Percentiles rank a stretch among this genome's conserved stretches.
Conservation (phyloP, 2,797 vertebrate species). For the Lophotriccus pileatus region DNA sequence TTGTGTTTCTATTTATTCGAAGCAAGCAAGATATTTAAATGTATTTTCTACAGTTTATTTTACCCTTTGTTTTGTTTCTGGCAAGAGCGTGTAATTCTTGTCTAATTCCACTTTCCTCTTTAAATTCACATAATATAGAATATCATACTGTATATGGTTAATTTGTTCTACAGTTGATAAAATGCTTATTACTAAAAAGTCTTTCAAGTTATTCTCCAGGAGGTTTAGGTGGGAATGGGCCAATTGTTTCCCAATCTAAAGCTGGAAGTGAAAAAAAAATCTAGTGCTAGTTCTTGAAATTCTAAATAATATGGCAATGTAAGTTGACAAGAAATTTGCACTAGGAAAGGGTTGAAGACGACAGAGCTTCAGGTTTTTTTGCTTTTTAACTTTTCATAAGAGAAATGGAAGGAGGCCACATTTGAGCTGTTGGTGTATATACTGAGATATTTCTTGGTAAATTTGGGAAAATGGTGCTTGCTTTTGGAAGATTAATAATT, state of each 20-base stretch:
- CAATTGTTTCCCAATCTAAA: not conserved
- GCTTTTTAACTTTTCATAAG: not conserved
- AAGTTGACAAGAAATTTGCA: not conserved
- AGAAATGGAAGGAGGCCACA: not conserved
- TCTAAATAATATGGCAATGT: not conserved
- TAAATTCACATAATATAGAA: not conserved
- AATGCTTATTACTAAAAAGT: not conserved
- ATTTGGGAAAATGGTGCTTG: not conserved
- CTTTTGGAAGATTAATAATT: not conserved
- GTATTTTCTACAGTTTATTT: not conserved
- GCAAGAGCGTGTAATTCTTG: not conserved
- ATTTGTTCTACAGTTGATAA: not conserved
- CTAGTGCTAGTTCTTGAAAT: not conserved
- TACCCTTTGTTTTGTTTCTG: not conserved
- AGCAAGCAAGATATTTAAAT: not conserved
- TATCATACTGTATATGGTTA: not conserved
- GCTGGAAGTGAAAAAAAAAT: not conserved
- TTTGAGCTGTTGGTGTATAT: not conserved
- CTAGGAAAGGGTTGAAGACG: not conserved
- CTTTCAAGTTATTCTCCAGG: not conserved
- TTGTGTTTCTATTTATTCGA: not conserved
- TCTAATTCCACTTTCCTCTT: not conserved
- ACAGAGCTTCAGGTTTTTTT: fast-evolving
- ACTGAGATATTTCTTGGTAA: not conserved
- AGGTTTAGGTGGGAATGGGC: not conserved